These are phyloP conservation scores for Holothuria leucospilota DNA, from an alignment of 53 echinoderm and acorn worm species.

Conservation along the genomic window DNA sequence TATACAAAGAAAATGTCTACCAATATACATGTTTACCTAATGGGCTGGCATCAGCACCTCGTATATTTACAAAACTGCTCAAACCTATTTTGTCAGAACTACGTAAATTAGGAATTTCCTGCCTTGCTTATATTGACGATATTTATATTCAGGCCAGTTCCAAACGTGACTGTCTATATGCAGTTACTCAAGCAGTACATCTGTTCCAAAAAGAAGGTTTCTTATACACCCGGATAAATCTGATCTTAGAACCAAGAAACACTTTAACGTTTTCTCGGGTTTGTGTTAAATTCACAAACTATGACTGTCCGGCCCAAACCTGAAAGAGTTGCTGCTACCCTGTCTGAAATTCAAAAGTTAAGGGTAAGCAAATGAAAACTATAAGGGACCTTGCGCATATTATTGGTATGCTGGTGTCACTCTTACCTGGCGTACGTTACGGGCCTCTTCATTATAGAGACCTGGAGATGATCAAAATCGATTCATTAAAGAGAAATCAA, in stretches of 20 bases:
- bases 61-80: too few species aligned
- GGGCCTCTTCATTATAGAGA: not conserved
- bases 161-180: not conserved
- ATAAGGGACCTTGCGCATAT: not conserved
- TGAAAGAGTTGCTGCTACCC: not conserved
- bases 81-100: conserved; percentile 4
- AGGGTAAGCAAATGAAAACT: not conserved
- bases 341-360: not conserved
- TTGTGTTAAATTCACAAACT: conserved; percentile 6
- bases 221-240: too few species aligned
- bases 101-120: not conserved
- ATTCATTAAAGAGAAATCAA: not conserved
- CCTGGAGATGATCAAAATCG: not conserved
- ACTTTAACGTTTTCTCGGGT: too few species aligned
- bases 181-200: not conserved
- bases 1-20: too few species aligned
- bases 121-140: too few species aligned
- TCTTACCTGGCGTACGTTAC: conserved; percentile 3
- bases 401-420: not conserved
- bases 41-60: too few species aligned
- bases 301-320: not conserved
- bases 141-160: not conserved
- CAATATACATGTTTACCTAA: too few species aligned
- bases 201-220: too few species aligned
- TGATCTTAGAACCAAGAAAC: not conserved